These are phyloP conservation scores for Nymphicus hollandicus DNA, from an alignment of 2,113 vertebrate species.

Conservation along the genomic window DNA sequence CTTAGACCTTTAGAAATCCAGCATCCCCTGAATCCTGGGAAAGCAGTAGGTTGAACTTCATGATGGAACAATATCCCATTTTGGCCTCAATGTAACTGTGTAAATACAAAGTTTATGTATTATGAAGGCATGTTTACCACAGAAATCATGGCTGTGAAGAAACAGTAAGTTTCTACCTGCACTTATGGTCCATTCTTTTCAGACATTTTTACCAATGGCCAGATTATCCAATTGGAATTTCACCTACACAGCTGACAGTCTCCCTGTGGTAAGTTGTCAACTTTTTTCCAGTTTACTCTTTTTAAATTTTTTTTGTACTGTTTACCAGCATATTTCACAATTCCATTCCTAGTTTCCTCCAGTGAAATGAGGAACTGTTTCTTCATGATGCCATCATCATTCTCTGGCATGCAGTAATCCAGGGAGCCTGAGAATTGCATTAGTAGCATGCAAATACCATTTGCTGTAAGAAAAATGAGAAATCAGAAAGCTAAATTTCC, in stretches of 20 bases:
- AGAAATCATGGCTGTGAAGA: background rate
- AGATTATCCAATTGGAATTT: background rate
- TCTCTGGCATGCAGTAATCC: background rate
- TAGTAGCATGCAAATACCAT: background rate
- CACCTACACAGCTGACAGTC: background rate
- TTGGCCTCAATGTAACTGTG: background rate
- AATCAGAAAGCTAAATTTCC: background rate
- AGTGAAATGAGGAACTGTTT: background rate
- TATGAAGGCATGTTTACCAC: background rate
- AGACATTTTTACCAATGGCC: background rate
- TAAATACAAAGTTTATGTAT: background rate
- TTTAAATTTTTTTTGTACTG: fast-evolving
- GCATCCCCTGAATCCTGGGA: background rate
- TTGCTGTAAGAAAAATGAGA: background rate
- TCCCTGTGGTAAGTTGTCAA: background rate
- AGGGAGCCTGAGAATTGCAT: background rate
- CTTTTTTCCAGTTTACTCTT: background rate
- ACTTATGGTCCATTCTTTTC: background rate
- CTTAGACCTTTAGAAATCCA: background rate
- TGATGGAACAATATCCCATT: background rate
- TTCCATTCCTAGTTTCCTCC: background rate
- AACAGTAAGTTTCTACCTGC: background rate
- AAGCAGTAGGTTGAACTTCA: background rate
- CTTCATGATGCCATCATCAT: background rate
- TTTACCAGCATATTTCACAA: background rate